Evolutionary conservation across 2,888 invertebrate genomes (phyloP).

Genomic region (Orthosia gothica): DNA sequence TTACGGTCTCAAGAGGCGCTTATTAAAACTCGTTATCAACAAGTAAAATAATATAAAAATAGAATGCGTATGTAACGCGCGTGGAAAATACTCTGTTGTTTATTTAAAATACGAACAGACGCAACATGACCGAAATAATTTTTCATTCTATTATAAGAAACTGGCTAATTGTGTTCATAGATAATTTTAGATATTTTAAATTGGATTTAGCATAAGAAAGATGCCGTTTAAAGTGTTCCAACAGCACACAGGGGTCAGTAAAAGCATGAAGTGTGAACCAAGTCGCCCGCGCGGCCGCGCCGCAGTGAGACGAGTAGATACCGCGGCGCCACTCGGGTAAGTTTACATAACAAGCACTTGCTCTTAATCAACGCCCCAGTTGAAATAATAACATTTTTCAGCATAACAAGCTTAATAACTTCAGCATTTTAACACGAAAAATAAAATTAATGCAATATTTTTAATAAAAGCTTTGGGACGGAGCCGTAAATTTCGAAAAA

Average conservation of each 20-base stretch:
- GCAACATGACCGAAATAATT: constrained; percentile 34
- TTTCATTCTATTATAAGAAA: constrained; percentile 22
- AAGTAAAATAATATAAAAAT: constrained; percentile 40
- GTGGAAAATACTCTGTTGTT: constrained; percentile 37
- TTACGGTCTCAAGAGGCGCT: constrained; percentile 31
- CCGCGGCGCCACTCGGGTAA: constrained; percentile 14
- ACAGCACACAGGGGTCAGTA: constrained; percentile 2
- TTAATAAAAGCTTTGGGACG: constrained; percentile 9
- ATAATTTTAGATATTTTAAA: constrained; percentile 31
- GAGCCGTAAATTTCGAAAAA: constrained; percentile 6
- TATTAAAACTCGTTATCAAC: constrained; percentile 28
- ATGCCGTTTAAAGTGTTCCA: background rate
- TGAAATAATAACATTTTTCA: constrained; percentile 24
- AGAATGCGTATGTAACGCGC: constrained; percentile 16
- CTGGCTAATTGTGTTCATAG: constrained; percentile 26
- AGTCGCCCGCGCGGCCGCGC: constrained; percentile 19
- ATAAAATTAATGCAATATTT: constrained; percentile 11
- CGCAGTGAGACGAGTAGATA: too few relatives aligned
- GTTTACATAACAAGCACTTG: constrained; percentile 39
- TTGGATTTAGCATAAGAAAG: constrained; percentile 5
- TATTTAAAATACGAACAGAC: constrained; percentile 25
- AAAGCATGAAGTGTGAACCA: constrained; percentile 5
- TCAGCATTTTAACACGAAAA: constrained; percentile 13
- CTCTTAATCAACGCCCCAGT: constrained; percentile 27
- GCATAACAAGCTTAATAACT: constrained; percentile 18